Percentiles rank a stretch among this genome's conserved stretches.
phyloP scores from a whole-genome alignment of 2,888 invertebrate genomes.

The Sesia bembeciformis region DNA sequence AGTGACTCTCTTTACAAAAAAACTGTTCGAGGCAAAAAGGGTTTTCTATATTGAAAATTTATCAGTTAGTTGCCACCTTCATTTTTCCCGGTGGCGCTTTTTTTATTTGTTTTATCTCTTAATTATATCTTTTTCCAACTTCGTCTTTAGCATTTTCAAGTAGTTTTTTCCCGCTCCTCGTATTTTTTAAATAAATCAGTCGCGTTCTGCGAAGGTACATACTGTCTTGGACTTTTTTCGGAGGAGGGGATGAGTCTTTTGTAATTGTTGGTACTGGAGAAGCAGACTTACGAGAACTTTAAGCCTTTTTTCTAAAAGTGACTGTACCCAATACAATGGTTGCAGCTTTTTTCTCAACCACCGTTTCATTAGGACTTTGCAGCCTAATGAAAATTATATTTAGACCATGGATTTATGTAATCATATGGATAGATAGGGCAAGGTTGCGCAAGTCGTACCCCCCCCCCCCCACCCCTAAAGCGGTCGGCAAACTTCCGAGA shows the following conservation, averaged over 20 bases:
- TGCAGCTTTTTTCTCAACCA: conserved; percentile 7
- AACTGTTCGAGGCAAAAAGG: too few relatives aligned
- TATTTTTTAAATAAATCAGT: conserved; percentile 23
- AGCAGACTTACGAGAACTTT: neutral
- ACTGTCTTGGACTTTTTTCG: neutral
- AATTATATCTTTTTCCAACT: conserved; percentile 17
- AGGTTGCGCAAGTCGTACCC: too few relatives aligned
- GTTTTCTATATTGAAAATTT: too few relatives aligned
- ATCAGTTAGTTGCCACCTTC: neutral
- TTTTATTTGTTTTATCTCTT: conserved; percentile 10
- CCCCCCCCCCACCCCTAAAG: too few relatives aligned
- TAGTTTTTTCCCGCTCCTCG: conserved; percentile 10
- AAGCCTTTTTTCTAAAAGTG: conserved; percentile 25
- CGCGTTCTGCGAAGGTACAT: conserved; percentile 24
- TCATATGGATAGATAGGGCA: too few relatives aligned
- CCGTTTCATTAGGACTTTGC: conserved; percentile 7
- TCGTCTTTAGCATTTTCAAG: conserved; percentile 2
- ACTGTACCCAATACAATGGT: conserved; percentile 14
- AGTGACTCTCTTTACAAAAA: too few relatives aligned
- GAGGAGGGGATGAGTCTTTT: neutral
- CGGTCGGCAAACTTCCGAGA: too few relatives aligned
- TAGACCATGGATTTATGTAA: too few relatives aligned
- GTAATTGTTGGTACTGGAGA: neutral
- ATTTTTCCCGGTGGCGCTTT: neutral
- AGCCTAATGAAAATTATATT: conserved; percentile 36